Evolutionary conservation across 2,797 vertebrate species (phyloP).

Genomic region (Martes flavigula): DNA sequence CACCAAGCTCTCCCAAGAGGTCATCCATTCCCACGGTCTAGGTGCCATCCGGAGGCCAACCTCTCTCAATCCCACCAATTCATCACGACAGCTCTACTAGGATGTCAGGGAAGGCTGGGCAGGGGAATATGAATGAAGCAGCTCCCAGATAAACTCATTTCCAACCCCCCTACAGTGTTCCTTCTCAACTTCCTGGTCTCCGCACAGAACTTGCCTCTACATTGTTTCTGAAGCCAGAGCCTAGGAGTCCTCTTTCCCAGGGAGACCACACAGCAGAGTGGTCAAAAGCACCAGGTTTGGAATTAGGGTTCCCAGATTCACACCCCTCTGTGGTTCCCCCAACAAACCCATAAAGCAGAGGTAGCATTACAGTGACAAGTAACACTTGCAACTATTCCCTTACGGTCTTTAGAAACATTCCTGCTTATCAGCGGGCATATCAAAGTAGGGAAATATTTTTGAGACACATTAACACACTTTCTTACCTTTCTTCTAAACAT

Average conservation of each 20-base stretch:
- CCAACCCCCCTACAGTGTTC: neutral
- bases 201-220: neutral
- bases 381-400: neutral
- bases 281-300: neutral
- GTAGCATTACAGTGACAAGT: neutral
- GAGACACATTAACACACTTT: neutral
- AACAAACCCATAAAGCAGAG: neutral
- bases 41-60: neutral
- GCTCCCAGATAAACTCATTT: neutral
- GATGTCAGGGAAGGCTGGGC: neutral
- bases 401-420: neutral
- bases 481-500: neutral
- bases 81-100: neutral
- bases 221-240: neutral
- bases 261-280: neutral
- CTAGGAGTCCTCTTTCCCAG: neutral
- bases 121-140: neutral
- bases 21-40: neutral
- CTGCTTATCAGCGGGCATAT: neutral
- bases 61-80: neutral
- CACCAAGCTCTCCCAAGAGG: neutral
- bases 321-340: neutral
- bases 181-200: neutral
- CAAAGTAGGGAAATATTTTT: neutral
- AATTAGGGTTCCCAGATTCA: neutral